phyloP scores from a whole-genome alignment of 2,888 invertebrate species.

The Conistra vaccinii region DNA sequence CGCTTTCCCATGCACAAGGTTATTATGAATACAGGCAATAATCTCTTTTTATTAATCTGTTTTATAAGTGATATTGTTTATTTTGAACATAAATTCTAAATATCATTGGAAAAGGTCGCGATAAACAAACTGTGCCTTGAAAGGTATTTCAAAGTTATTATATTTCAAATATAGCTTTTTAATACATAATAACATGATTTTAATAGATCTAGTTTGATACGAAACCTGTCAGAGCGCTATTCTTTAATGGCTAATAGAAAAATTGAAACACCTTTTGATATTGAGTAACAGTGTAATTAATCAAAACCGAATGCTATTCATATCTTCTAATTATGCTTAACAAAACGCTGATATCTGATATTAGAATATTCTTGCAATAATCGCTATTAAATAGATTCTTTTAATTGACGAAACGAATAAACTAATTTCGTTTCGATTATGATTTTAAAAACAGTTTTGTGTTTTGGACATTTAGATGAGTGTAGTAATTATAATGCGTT shows the following conservation, averaged over 20 bases:
- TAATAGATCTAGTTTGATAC: slow-evolving; percentile 30
- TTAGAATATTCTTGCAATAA: background rate
- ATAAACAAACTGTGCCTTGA: slow-evolving; percentile 13
- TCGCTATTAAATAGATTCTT: slow-evolving; percentile 1
- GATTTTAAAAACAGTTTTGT: background rate
- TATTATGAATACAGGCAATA: slow-evolving; percentile 30
- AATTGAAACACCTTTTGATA: slow-evolving; percentile 7
- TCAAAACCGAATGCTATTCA: slow-evolving; percentile 22
- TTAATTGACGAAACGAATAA: slow-evolving; percentile 1
- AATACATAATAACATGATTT: slow-evolving; percentile 28
- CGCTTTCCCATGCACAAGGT: slow-evolving; percentile 8
- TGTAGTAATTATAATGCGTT: background rate
- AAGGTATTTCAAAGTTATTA: slow-evolving; percentile 23
- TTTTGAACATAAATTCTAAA: slow-evolving; percentile 11
- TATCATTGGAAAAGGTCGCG: background rate
- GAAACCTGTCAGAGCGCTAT: slow-evolving; percentile 40
- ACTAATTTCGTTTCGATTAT: background rate
- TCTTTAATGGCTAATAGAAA: slow-evolving; percentile 23
- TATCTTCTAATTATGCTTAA: slow-evolving; percentile 17
- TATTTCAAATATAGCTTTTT: slow-evolving; percentile 24
- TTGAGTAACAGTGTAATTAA: slow-evolving; percentile 26
- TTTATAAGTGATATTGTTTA: slow-evolving; percentile 15
- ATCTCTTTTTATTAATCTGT: slow-evolving; percentile 35
- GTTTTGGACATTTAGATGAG: background rate
- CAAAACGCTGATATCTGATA: slow-evolving; percentile 28